phyloP scores from a whole-genome alignment of 2,888 invertebrate genomes.

The Drosophila borealis region DNA sequence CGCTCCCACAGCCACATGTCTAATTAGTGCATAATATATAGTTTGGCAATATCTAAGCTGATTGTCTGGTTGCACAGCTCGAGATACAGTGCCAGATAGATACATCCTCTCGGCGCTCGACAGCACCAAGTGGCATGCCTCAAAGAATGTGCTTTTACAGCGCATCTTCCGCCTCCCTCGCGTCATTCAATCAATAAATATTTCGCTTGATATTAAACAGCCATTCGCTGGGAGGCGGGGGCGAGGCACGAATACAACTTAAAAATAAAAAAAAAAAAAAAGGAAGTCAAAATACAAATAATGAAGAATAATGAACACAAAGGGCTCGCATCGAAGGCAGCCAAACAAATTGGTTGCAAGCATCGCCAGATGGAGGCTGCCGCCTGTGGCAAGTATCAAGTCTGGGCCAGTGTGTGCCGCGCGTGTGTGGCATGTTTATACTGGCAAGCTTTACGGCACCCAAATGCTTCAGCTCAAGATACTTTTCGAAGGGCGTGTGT shows the following conservation, averaged over 20 bases:
- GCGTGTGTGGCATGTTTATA: slow-evolving; percentile 42
- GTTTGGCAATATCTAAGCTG: slow-evolving; percentile 16
- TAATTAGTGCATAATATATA: slow-evolving; percentile 65
- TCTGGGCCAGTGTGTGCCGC: background rate
- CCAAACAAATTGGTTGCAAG: slow-evolving; percentile 20
- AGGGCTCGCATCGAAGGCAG: slow-evolving; percentile 33
- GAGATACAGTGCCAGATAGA: slow-evolving; percentile 5
- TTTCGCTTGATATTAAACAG: slow-evolving; percentile 57
- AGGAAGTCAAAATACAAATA: slow-evolving; percentile 59
- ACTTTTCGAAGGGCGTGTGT: background rate
- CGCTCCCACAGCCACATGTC: slow-evolving; percentile 45
- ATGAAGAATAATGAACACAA: slow-evolving; percentile 57
- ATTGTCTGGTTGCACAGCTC: slow-evolving; percentile 1
- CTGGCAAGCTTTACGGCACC: slow-evolving; percentile 31
- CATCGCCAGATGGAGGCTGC: slow-evolving; percentile 37
- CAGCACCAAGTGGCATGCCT: slow-evolving; percentile 60
- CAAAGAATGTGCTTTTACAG: slow-evolving; percentile 18
- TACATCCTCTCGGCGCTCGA: slow-evolving; percentile 13
- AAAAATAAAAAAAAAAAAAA: slow-evolving; percentile 8
- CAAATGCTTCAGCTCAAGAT: slow-evolving; percentile 38
- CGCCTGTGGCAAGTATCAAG: slow-evolving; percentile 7
- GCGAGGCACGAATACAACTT: background rate
- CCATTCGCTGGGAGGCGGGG: background rate
- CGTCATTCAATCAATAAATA: slow-evolving; percentile 61
- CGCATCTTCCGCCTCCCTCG: background rate